Base-by-base conservation (phyloP, 2,113 vertebrate genomes). In the Phalacrocorax aristotelis region DNA sequence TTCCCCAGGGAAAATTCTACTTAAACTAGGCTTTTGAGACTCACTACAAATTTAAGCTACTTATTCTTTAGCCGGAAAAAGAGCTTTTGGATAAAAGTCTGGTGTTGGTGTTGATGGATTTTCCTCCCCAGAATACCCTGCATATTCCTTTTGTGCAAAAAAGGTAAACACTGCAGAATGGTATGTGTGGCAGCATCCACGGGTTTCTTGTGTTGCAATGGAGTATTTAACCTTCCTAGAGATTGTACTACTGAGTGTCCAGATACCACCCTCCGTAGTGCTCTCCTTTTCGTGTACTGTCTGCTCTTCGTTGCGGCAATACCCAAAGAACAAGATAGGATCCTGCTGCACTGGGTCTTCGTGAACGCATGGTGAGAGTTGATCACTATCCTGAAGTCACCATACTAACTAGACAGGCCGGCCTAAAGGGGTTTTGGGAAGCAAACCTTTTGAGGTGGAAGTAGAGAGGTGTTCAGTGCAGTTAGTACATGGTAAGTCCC, bases 1-100 rank as follows among this genome's bases (percentile, higher is more conserved):
- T 96, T 92, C 27, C 55, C n/a, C 48, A 42, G 57, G 65, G 68
- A 82, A 89, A 29, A 8, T 17, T 64, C 19, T 65, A 18, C 27
- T 71, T 86, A 36, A 83, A 62, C 13, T 42, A 58, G 54, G 54
- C 42, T 89, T 69, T 93, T 87, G 72, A 87, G 64, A 83, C 62
- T 89, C 62, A 14, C 26, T 87, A 55, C 38, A 68, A 87, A 74
- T 91, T 74, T 74, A 87, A 94, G 64, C 77, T 89, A 10, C 77
- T 71, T 76, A 58, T 12, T 82, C 38, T 77, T 89, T 29, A 74
- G 64, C 40, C 2, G n/a, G 78, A 75, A 71, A 78, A 71, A 34
- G 19, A 86, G 22, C 40, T 84, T 89, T 74, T 74, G 23, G 34
- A 27, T 89, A 32, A 49, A 90, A 70, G 34, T 79, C 21, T 26